A percentile compares a stretch with the other conserved stretches of the same genome.
phyloP scores from a whole-genome alignment of 2,113 vertebrate genomes.

The Tetrax tetrax region DNA sequence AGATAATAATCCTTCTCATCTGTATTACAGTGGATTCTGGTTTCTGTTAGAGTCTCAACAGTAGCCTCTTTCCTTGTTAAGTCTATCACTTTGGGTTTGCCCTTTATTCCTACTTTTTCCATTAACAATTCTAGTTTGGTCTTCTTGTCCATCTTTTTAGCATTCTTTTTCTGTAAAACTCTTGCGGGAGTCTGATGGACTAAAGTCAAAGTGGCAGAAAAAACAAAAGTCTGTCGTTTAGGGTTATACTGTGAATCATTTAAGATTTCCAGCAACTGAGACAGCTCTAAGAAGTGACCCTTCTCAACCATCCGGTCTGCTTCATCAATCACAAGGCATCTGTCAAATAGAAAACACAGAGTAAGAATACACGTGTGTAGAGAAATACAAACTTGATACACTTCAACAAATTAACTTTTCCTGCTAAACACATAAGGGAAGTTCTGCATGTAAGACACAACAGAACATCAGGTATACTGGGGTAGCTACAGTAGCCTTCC shows the following conservation, averaged over 20 bases:
- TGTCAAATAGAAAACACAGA: conserved; percentile 51
- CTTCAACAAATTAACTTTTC: background rate
- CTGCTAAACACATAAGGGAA: background rate
- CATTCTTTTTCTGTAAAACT: conserved; percentile 87
- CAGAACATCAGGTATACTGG: background rate
- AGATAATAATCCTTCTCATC: conserved; percentile 94
- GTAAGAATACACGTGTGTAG: background rate
- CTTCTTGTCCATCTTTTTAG: conserved; percentile 81
- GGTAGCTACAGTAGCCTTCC: background rate
- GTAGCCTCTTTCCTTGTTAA: conserved; percentile 93
- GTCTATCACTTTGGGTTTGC: conserved; percentile 94
- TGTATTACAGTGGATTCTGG: conserved; percentile 88
- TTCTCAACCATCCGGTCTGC: conserved; percentile 96
- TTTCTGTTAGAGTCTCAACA: conserved; percentile 92
- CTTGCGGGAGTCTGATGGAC: conserved; percentile 84
- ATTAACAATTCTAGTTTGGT: conserved; percentile 88
- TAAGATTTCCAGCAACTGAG: conserved; percentile 90
- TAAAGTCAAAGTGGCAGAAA: conserved; percentile 95
- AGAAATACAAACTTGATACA: background rate
- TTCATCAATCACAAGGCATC: conserved; percentile 96
- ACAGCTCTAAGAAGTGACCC: conserved; percentile 94
- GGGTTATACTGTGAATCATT: conserved; percentile 87
- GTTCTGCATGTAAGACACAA: background rate
- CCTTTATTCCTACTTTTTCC: conserved; percentile 89
- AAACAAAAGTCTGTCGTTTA: conserved; percentile 90